Percentiles rank a stretch among this genome's conserved stretches.
Conservation (phyloP, 2,888 invertebrate genomes). For the Heliconius erato region DNA sequence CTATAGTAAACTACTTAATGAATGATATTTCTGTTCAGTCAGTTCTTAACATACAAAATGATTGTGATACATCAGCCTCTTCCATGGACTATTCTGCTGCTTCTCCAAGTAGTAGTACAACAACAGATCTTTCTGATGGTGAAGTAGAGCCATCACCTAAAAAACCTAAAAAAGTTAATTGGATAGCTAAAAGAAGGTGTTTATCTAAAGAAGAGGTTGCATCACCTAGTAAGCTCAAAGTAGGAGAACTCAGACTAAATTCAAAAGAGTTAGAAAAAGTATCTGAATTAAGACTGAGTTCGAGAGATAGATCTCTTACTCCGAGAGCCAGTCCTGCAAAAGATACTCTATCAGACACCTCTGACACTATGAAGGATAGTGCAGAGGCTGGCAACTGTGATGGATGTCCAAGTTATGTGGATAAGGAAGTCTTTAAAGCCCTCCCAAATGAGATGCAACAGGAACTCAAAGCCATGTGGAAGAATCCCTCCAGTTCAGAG, state of each 20-base stretch:
- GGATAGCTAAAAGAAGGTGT: constrained; percentile 82
- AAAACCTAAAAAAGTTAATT: constrained; percentile 86
- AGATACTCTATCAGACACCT: constrained; percentile 75
- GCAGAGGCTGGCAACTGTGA: constrained; percentile 75
- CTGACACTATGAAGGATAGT: constrained; percentile 76
- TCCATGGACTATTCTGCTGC: constrained; percentile 83
- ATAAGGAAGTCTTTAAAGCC: constrained; percentile 89
- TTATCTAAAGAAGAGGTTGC: constrained; percentile 84
- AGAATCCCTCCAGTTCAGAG: constrained; percentile 78
- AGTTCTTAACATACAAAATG: constrained; percentile 88
- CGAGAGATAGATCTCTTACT: constrained; percentile 78
- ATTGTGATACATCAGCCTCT: constrained; percentile 79
- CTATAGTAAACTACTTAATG: constrained; percentile 90
- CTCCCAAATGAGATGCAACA: constrained; percentile 90
- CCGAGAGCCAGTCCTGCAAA: constrained; percentile 81
- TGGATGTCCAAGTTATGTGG: constrained; percentile 88
- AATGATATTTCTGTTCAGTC: constrained; percentile 93
- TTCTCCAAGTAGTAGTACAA: constrained; percentile 80
- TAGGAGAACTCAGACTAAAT: constrained; percentile 88
- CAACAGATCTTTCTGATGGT: constrained; percentile 87
- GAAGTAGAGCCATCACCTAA: constrained; percentile 92
- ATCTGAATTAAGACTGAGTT: constrained; percentile 79
- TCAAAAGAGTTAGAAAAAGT: constrained; percentile 87
- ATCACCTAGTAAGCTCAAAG: constrained; percentile 89
- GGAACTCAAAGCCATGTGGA: constrained; percentile 90